Base-by-base conservation (phyloP, 2,113 vertebrate genomes). In the Pterophyllum scalare region DNA sequence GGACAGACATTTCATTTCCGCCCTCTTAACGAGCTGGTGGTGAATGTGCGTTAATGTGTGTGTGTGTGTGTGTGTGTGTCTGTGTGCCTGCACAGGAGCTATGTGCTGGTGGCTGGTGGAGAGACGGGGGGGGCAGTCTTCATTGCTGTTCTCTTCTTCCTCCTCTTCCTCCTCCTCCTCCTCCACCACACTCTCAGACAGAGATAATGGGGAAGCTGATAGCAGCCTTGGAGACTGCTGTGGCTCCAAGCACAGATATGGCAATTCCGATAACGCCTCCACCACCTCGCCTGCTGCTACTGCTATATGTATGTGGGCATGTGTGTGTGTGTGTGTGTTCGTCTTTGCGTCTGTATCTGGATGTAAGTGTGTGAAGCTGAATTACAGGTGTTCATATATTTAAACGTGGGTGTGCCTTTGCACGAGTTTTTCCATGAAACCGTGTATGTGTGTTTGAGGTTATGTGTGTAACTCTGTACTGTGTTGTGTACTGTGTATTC, bases 151-250 rank as follows among this genome's bases (percentile, higher is more conserved):
- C 95, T 92, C 94, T 93, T 88, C 86, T 70, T 54, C 49, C 49
- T 52, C 52, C 7, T 54, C 52, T n/a, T 76, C 80, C 24, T 79
- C 85, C 80, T 87, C 95, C 94, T 91, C 95, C 90, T 96, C 95
- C 94, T 96, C 96, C 96, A 95, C 95, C 95, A 87, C 92, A 82
- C 93, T 93, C 93, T 94, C 92, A 91, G 86, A 93, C 91, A 86
- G 96, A 97, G 97, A 98, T 98, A 98, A 98, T 97, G 97, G 97
- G 96, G 94, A 96, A 96, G 96, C 97, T 98, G 97, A 98, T 99
- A 98, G 97, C 97, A 97, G 96, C 97, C 97, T 97, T 96, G 96
- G 97, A 98, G 98, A 98, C 97, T 95, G 95, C 92, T 94, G 96
- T 94, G 96, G 96, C 97, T 97, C 96, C 93, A 81, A 95, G 97